Base-by-base conservation (phyloP, 37 sponge, comb jelly and placozoan genomes). In the Geodia barretti region DNA sequence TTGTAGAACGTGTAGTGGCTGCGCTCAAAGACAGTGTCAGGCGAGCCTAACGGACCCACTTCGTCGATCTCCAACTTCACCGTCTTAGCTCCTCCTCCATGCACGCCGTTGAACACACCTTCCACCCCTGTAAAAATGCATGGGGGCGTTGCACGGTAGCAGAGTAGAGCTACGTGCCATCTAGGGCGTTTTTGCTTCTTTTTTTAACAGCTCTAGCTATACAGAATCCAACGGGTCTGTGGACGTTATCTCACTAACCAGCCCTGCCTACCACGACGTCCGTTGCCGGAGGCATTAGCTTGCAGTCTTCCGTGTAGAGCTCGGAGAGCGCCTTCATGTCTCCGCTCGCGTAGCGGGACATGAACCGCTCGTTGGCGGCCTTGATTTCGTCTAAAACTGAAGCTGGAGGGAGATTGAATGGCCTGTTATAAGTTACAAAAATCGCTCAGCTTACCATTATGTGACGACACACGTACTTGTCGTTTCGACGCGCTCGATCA, bases 291-390 rank as follows among this genome's bases (percentile, higher is more conserved):
- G 90, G 85, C 86, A 90, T 80, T 26, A 90, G 35, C 77, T 81
- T 90, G 64, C 90, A 90, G 66, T 90, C 90, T 54, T 84, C 85
- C 0, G 86, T 75, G 82, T 84, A 90, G 59, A 84, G 77, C 34
- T 23, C 21, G 7, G 82, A 73, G 20, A 90, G 24, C 7, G 37
- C 86, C 1, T 40, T 41, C 9, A 75, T 41, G 60, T 90, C 86
- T 14, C 77, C 77, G 2, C 60, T 61, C 1, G 68, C 59, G 37
- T 71, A 90, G 43, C 42, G 32, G 37, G n/a, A 25, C 90, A 90
- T 90, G 23, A 84, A 84, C 39, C 59, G 70, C 37, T 31, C 58
- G 34, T 84, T 90, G 42, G 77, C 81, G 4, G 77, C 81, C 43
- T 68, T 77, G 41, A 90, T 90, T 31, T 90, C 86, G 62, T 69